A percentile compares a stretch with the other conserved stretches of the same genome.
These are phyloP conservation scores for Heterohyrax brucei DNA, from an alignment of 2,797 vertebrate species.

Conservation along the genomic window DNA sequence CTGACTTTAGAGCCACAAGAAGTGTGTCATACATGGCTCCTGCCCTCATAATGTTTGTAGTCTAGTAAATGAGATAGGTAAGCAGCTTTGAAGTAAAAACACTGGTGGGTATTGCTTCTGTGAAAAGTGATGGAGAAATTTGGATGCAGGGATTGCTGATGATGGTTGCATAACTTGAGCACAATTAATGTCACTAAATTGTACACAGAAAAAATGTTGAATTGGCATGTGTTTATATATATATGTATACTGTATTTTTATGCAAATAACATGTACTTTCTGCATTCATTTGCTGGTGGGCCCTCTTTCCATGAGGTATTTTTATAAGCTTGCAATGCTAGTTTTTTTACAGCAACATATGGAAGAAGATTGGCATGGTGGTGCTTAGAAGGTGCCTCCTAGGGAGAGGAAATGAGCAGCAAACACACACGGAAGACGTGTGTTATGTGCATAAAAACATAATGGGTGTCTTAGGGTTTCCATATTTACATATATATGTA, in stretches of 20 bases:
- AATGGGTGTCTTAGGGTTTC: not conserved
- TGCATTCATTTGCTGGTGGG: too few relatives aligned
- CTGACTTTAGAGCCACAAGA: not conserved
- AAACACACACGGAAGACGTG: too few relatives aligned
- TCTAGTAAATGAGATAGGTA: not conserved
- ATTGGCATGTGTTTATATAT: not conserved
- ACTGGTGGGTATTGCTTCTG: not conserved
- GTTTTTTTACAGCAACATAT: too few relatives aligned
- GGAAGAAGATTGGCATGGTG: too few relatives aligned
- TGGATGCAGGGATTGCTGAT: not conserved
- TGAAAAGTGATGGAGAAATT: not conserved
- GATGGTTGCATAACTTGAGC: not conserved
- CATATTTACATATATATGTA: not conserved
- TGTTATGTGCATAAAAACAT: too few relatives aligned
- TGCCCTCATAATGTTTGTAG: not conserved
- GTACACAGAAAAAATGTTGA: not conserved
- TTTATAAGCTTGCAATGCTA: too few relatives aligned
- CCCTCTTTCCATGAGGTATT: too few relatives aligned
- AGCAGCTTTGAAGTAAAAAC: not conserved
- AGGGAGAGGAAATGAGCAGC: too few relatives aligned
- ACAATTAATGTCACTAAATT: not conserved
- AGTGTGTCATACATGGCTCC: not conserved
- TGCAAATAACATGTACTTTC: too few relatives aligned
- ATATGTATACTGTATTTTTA: not conserved
- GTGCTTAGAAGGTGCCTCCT: too few relatives aligned